These are phyloP conservation scores for Isotomurus palustris DNA, from an alignment of 2,888 invertebrate genomes.

Conservation along the genomic window DNA sequence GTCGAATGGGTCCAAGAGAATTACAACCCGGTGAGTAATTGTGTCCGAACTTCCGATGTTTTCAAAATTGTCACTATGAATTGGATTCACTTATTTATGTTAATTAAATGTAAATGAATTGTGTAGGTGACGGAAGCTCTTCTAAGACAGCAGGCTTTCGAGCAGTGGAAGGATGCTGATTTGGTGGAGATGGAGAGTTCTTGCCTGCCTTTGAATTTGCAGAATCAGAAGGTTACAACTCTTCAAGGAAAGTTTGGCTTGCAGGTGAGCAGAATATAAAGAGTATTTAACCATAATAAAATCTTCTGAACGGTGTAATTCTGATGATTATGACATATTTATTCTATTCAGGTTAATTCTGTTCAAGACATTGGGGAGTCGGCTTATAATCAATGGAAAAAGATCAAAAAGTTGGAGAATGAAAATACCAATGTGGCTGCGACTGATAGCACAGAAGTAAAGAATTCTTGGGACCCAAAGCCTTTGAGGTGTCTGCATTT, in stretches of 20 bases:
- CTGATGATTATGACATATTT: background rate
- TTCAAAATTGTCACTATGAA: too few relatives aligned
- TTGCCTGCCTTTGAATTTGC: slow-evolving; percentile 59
- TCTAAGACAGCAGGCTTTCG: slow-evolving; percentile 55
- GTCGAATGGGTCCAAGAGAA: slow-evolving; percentile 33
- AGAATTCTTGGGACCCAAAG: slow-evolving; percentile 56
- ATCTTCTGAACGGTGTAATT: background rate
- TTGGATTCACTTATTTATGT: background rate
- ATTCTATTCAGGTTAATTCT: slow-evolving; percentile 55
- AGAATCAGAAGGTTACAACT: slow-evolving; percentile 52
- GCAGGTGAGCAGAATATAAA: slow-evolving; percentile 50
- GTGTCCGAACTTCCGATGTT: too few relatives aligned
- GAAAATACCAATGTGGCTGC: slow-evolving; percentile 49
- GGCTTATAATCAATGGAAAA: slow-evolving; percentile 60
- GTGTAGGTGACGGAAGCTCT: slow-evolving; percentile 8
- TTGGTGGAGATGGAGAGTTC: slow-evolving; percentile 61
- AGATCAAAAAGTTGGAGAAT: slow-evolving; percentile 54
- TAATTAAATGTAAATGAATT: background rate
- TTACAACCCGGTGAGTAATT: slow-evolving; percentile 16
- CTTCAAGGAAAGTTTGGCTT: slow-evolving; percentile 59
- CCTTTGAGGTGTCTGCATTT: slow-evolving; percentile 65
- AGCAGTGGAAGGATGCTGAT: slow-evolving; percentile 65
- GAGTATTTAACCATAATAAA: background rate
- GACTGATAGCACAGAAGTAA: slow-evolving; percentile 50
- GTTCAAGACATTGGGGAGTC: slow-evolving; percentile 61